Percentiles rank a stretch among this genome's conserved stretches.
phyloP scores from a whole-genome alignment of 2,113 vertebrate genomes.

The Seriola dumerili region DNA sequence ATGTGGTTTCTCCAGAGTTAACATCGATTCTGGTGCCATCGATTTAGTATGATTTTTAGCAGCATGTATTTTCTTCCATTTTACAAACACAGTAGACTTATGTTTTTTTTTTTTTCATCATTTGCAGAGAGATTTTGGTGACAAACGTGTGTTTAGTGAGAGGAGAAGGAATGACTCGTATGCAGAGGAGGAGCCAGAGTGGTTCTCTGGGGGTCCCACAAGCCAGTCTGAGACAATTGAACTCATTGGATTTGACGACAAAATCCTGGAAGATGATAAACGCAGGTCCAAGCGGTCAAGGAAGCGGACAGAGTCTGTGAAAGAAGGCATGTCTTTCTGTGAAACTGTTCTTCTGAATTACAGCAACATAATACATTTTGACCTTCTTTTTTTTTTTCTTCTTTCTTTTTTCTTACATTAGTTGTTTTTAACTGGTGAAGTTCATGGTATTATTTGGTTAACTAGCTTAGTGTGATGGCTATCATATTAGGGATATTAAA shows the following conservation, averaged over 20 bases:
- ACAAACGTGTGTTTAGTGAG: slow-evolving; percentile 96
- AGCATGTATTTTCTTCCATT: not conserved
- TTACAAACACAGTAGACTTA: not conserved
- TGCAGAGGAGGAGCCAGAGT: slow-evolving; percentile 97
- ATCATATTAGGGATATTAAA: not conserved
- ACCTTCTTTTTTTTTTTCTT: not conserved
- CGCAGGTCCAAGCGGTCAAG: slow-evolving; percentile 90
- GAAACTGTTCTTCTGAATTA: not conserved
- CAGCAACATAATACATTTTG: not conserved
- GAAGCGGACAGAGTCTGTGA: slow-evolving; percentile 88
- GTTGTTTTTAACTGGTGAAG: not conserved
- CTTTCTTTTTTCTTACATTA: not conserved
- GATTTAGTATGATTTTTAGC: not conserved
- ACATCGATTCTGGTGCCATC: not conserved
- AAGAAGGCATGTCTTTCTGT: slow-evolving; percentile 88
- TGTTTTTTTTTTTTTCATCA: not conserved
- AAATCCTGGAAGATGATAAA: slow-evolving; percentile 95
- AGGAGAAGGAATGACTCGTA: slow-evolving; percentile 97
- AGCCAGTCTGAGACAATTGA: slow-evolving; percentile 99
- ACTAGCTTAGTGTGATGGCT: not conserved
- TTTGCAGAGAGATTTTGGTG: slow-evolving; percentile 93
- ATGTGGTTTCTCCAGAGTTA: not conserved
- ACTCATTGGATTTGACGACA: slow-evolving; percentile 97
- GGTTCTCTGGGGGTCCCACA: slow-evolving; percentile 97
- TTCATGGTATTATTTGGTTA: not conserved